These are phyloP conservation scores for Vireo altiloquus DNA, from an alignment of 2,113 vertebrate genomes.

Conservation along the genomic window DNA sequence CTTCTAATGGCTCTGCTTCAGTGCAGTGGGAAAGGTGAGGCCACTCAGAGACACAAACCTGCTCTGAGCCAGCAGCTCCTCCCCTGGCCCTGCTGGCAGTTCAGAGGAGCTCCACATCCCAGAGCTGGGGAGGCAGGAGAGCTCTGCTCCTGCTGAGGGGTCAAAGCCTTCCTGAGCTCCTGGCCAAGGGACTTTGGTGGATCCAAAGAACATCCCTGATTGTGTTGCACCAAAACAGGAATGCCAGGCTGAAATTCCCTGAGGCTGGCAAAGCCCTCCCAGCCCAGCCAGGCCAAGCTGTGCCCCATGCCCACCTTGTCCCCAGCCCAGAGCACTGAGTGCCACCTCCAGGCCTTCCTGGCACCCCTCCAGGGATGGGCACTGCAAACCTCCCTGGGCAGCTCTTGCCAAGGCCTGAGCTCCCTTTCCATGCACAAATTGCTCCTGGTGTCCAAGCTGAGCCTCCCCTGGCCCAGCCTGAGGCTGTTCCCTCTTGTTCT, in stretches of 20 bases:
- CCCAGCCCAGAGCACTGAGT: neutral
- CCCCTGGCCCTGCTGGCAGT: neutral
- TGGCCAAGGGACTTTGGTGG: neutral
- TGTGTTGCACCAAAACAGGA: neutral
- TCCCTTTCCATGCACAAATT: neutral
- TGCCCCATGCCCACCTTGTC: neutral
- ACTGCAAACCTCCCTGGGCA: neutral
- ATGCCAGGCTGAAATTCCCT: fast-evolving
- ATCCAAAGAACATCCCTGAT: neutral
- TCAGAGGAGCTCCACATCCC: neutral
- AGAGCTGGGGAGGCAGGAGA: fast-evolving
- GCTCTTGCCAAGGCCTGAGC: fast-evolving
- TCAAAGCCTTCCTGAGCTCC: neutral
- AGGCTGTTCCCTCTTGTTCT: too few relatives aligned
- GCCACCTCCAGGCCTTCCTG: fast-evolving
- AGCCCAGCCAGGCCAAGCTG: neutral
- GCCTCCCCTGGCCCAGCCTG: too few relatives aligned
- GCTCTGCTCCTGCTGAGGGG: neutral
- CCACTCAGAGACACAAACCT: neutral
- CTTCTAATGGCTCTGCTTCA: neutral
- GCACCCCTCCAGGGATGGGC: neutral
- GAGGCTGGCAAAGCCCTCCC: neutral
- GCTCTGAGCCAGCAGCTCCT: neutral
- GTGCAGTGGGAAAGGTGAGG: neutral
- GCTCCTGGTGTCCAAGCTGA: too few relatives aligned